Base-by-base conservation (phyloP, 2,888 invertebrate species). In the Harpalus rufipes region DNA sequence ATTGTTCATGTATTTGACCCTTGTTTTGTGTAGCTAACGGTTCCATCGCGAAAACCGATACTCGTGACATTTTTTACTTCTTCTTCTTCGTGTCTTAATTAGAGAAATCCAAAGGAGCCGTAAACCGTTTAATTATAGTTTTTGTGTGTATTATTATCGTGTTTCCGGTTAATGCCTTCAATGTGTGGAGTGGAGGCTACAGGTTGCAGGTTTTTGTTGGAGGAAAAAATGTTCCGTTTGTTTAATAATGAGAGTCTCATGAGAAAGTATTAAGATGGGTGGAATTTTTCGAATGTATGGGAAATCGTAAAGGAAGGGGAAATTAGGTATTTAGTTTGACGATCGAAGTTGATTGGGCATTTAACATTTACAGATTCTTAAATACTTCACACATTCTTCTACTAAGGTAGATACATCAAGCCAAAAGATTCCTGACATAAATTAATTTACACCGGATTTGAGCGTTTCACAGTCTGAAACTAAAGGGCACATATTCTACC, bases 51-150 rank as follows among this genome's bases (percentile, higher is more conserved):
- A 68, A 68, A 68, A 68, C 68, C 68, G 72, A 74, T 74, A 18
- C 51, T 74, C 44, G 72, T 74, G 72, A 74, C 72, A 74, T 74
- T 74, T 74, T 74, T 74, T 74, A 18, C 44, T 10, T 7, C 41
- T 10, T 51, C 44, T 51, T 51, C 44, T 18, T 44, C 18, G 72
- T 74, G 72, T 74, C 72, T 74, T 74, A 74, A 74, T 74, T 72
- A 41, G 18, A 74, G 72, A 74, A 44, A 44, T 18, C 44, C 18
- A 74, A 44, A 74, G 44, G 72, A 74, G 72, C 72, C 41, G 44
- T 74, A 74, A 74, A 74, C 72, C 44, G 72, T 74, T 74, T 74
- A 44, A 74, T 74, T 74, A 74, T 74, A 21, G 72, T 74, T 74
- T 68, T 74, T 74, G 72, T 44, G n/a, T 16, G 44, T 44, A 51